Conservation (phyloP, 2,797 vertebrate genomes). For the Coracias cyanogaster region DNA sequence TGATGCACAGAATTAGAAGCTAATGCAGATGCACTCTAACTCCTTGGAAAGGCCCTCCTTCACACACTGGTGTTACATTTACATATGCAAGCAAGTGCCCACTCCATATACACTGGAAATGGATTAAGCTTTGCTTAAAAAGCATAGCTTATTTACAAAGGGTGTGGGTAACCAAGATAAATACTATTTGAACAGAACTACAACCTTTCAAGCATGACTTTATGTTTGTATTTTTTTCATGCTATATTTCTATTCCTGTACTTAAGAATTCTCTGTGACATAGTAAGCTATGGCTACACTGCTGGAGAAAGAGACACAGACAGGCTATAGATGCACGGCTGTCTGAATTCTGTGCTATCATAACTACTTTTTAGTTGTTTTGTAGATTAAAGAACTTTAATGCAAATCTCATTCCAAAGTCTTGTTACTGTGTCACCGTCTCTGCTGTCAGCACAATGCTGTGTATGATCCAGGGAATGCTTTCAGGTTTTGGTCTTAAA, state of each 20-base stretch:
- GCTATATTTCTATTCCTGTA: not conserved
- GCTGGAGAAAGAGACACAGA: not conserved
- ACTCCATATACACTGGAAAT: not conserved
- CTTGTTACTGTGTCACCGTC: not conserved
- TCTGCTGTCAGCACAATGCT: not conserved
- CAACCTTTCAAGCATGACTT: not conserved
- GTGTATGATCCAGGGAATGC: not conserved
- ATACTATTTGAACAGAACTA: not conserved
- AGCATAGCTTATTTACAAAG: slow-evolving; percentile 3
- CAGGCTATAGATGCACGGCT: not conserved
- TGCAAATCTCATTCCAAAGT: not conserved
- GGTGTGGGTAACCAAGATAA: not conserved
- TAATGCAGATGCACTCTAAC: not conserved
- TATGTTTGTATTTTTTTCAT: not conserved
- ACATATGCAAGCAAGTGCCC: not conserved
- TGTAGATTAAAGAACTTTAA: not conserved
- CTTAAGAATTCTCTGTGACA: not conserved
- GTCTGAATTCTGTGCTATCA: not conserved
- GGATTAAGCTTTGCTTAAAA: not conserved
- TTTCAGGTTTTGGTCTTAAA: not conserved
- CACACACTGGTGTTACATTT: not conserved
- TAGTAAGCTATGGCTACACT: not conserved
- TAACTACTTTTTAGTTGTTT: not conserved
- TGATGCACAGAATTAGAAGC: not conserved
- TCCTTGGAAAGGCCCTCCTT: not conserved